Conservation (phyloP, 2,113 vertebrate genomes). For the Acanthisitta chloris region DNA sequence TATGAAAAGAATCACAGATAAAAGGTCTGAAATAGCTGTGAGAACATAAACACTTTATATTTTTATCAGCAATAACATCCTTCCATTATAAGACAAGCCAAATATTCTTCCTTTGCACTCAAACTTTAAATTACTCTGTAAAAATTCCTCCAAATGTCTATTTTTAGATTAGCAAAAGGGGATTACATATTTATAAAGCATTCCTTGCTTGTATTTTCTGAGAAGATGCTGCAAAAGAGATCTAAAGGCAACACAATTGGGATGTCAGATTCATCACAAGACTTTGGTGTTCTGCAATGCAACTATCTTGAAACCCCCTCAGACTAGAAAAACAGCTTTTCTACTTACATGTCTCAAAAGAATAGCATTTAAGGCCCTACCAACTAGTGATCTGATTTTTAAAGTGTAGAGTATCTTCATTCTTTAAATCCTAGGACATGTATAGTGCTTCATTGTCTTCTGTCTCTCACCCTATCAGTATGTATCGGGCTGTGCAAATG, state of each 20-base stretch:
- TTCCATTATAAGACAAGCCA: neutral
- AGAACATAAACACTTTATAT: neutral
- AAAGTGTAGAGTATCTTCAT: neutral
- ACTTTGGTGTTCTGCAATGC: neutral
- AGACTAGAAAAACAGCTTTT: neutral
- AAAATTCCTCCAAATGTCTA: neutral
- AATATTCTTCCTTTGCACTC: neutral
- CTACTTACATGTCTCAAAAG: neutral
- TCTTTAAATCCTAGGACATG: neutral
- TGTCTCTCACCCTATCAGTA: neutral
- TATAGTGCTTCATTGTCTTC: neutral
- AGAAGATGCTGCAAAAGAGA: neutral
- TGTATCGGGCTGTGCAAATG: neutral
- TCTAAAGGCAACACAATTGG: neutral
- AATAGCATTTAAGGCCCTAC: neutral
- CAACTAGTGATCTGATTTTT: neutral
- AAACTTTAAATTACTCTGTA: neutral
- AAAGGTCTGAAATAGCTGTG: neutral
- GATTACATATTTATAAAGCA: neutral
- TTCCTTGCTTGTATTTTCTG: neutral
- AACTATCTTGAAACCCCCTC: neutral
- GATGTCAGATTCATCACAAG: neutral
- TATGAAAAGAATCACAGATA: neutral
- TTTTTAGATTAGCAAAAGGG: neutral
- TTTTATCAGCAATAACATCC: neutral